Conservation (phyloP, 1,140 invertebrate genomes). For the Drosophila hydei region DNA sequence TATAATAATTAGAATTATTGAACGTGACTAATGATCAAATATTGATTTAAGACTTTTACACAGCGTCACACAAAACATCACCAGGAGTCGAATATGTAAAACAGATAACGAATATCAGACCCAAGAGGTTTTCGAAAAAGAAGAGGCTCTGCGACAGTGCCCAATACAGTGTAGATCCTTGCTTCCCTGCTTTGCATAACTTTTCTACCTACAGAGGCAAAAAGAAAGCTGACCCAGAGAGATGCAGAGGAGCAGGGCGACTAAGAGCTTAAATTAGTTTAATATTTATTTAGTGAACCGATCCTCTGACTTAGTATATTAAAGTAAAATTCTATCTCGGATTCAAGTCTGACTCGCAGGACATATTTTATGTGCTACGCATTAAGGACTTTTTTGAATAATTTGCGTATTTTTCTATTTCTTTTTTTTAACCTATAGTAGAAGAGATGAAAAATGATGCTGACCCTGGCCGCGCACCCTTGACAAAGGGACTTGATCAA, state of each 20-base stretch:
- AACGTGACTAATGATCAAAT: constrained; percentile 77
- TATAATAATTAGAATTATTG: constrained; percentile 73
- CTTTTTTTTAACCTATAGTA: constrained; percentile 37
- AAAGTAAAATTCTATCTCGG: background rate
- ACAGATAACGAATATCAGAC: constrained; percentile 59
- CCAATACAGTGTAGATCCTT: constrained; percentile 22
- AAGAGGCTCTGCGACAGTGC: constrained; percentile 4
- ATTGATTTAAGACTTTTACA: constrained; percentile 61
- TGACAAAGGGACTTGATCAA: constrained; percentile 63
- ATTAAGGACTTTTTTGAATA: constrained; percentile 40
- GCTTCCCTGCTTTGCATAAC: constrained; percentile 33
- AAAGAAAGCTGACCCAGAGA: background rate
- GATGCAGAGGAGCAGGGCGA: background rate
- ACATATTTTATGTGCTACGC: constrained; percentile 25
- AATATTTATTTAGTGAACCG: background rate
- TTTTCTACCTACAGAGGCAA: constrained; percentile 13
- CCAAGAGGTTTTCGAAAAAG: constrained; percentile 2
- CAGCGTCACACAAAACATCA: constrained; percentile 20
- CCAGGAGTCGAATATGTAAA: constrained; percentile 58
- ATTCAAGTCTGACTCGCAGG: constrained; percentile 3
- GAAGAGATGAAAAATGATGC: constrained; percentile 74
- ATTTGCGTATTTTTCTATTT: constrained; percentile 59
- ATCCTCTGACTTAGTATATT: constrained; percentile 44
- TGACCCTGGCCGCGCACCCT: constrained; percentile 65
- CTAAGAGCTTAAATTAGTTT: background rate